These are phyloP conservation scores for Drosophila neocordata DNA, from an alignment of 1,140 invertebrate genomes.

Conservation along the genomic window DNA sequence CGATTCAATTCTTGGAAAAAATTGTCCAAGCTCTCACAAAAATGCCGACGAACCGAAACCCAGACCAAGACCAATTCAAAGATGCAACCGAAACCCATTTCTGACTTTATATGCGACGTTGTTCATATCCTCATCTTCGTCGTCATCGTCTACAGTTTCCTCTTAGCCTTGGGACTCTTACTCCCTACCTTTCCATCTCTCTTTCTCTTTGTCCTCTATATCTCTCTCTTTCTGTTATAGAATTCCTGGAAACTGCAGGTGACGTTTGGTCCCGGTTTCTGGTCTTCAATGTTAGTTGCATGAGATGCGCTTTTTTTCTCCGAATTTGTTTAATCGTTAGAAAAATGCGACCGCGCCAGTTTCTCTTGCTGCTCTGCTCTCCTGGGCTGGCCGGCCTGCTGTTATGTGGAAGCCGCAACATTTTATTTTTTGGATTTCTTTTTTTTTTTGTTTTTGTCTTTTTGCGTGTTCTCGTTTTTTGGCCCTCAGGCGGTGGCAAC, in stretches of 20 bases:
- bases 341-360: conserved; percentile 74
- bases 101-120: conserved; percentile 15
- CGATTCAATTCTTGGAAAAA: conserved; percentile 75
- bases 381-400: conserved; percentile 8
- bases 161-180: conserved; percentile 42
- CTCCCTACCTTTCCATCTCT: background rate
- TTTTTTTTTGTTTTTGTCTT: conserved; percentile 16
- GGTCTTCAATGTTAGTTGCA: conserved; percentile 58
- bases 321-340: conserved; percentile 82
- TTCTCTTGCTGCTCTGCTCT: conserved; percentile 24
- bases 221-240: conserved; percentile 19
- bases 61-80: background rate
- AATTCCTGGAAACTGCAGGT: conserved; percentile 78
- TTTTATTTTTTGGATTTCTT: conserved; percentile 10
- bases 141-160: conserved; percentile 50
- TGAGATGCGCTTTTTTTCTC: conserved; percentile 78
- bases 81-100: conserved; percentile 40
- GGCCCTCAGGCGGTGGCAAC: conserved; percentile 17
- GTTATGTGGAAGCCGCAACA: conserved; percentile 45
- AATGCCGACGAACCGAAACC: conserved; percentile 57
- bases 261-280: conserved; percentile 35
- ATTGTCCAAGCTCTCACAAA: conserved; percentile 55
- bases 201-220: conserved; percentile 32
- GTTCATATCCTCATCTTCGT: background rate
- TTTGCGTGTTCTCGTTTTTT: conserved; percentile 18